Evolutionary conservation across 2,113 vertebrate genomes (phyloP).

Genomic region (Larimichthys crocea): DNA sequence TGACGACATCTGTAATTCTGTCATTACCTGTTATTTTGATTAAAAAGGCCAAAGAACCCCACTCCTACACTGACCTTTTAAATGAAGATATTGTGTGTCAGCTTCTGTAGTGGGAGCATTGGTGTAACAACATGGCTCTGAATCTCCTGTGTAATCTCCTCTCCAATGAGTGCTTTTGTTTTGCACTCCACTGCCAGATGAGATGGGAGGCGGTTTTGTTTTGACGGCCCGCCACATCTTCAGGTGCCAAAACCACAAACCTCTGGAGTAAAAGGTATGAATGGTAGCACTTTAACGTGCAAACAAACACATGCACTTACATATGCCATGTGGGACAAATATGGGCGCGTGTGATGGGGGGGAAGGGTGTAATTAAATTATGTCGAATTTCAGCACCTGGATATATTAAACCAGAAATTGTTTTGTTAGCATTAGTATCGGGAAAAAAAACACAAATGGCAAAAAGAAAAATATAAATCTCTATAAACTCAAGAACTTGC

Average conservation of each 20-base stretch:
- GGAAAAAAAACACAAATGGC: not conserved
- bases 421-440: not conserved
- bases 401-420: not conserved
- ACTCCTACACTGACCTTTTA: constrained; percentile 1
- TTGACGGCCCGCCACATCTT: constrained; percentile 71
- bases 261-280: constrained; percentile 61
- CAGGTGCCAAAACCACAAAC: constrained; percentile 73
- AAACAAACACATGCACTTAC: constrained; percentile 40
- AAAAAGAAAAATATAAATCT: not conserved
- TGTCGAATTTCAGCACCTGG: not conserved
- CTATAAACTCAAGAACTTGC: not conserved
- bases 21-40: not conserved
- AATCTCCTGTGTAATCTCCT: constrained; percentile 25
- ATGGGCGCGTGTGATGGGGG: not conserved
- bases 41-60: not conserved
- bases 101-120: constrained; percentile 13
- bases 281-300: constrained; percentile 41
- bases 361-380: not conserved
- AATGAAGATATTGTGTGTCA: constrained; percentile 14
- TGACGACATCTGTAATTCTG: not conserved
- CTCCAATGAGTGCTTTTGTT: constrained; percentile 56
- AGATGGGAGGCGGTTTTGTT: constrained; percentile 73
- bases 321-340: not conserved
- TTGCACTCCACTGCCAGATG: constrained; percentile 63
- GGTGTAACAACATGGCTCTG: not conserved